Percentiles rank a stretch among this genome's conserved stretches.
Conservation (phyloP, 2,797 vertebrate genomes). For the Gobio occitaniae region DNA sequence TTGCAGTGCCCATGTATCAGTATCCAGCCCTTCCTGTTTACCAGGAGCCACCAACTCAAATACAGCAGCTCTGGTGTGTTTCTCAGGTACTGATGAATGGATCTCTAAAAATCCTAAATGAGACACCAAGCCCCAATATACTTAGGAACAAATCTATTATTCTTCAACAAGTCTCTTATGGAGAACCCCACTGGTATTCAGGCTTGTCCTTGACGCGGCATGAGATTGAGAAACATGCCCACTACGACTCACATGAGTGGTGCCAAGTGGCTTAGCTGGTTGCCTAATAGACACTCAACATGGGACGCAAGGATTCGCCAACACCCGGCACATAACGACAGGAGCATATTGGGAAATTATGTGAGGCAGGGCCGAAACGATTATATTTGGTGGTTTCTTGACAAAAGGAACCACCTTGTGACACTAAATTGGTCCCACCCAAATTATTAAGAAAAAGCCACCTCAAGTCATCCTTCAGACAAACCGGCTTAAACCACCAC, state of each 20-base stretch:
- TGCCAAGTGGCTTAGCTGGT: constrained; percentile 62
- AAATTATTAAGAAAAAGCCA: constrained; percentile 37
- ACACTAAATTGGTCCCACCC: neutral
- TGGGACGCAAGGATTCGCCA: constrained; percentile 11
- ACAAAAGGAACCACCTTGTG: neutral
- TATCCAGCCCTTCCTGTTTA: constrained; percentile 67
- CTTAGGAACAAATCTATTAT: constrained; percentile 56
- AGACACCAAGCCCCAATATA: neutral
- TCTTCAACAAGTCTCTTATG: constrained; percentile 60
- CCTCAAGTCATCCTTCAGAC: constrained; percentile 6
- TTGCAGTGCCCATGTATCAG: constrained; percentile 24
- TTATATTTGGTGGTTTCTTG: neutral
- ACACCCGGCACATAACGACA: constrained; percentile 7
- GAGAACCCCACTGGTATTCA: constrained; percentile 57
- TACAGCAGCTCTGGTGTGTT: neutral
- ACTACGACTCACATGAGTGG: constrained; percentile 64
- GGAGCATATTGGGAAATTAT: neutral
- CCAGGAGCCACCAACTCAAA: constrained; percentile 43
- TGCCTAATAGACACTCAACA: constrained; percentile 43
- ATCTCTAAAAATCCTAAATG: neutral
- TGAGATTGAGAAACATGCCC: constrained; percentile 69
- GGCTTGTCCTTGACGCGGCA: constrained; percentile 64
- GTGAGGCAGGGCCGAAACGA: neutral
- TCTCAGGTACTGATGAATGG: neutral
- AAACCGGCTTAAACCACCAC: constrained; percentile 11